A percentile compares a stretch with the other conserved stretches of the same genome.
Evolutionary conservation across 2,797 vertebrate genomes (phyloP).

Genomic region (Sebastes steindachneri): DNA sequence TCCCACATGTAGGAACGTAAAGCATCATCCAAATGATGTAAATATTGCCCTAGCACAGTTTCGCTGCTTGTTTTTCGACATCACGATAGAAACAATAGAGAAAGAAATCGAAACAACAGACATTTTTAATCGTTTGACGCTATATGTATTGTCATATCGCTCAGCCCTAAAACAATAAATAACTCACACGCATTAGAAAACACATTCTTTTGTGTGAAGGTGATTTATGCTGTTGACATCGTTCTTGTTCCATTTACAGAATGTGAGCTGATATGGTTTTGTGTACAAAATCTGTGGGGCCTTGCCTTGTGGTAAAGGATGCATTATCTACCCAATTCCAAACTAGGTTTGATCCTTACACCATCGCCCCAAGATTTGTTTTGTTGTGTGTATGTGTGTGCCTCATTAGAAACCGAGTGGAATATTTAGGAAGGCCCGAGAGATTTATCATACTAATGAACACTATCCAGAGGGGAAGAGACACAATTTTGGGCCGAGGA

Average conservation of each 20-base stretch:
- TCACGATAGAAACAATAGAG: not conserved
- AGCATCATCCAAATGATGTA: not conserved
- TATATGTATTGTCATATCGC: not conserved
- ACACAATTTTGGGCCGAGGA: conserved; percentile 30
- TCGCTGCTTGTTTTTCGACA: not conserved
- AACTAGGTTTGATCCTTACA: conserved; percentile 36
- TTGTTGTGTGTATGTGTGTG: conserved; percentile 27
- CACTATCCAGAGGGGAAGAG: conserved; percentile 49
- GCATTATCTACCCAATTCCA: conserved; percentile 31
- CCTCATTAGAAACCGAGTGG: conserved; percentile 58
- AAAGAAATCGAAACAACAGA: not conserved
- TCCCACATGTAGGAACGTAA: not conserved
- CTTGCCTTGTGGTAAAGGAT: conserved; percentile 25
- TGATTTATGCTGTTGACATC: not conserved
- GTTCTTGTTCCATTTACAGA: conserved; percentile 3
- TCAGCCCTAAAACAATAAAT: not conserved
- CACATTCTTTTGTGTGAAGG: not conserved
- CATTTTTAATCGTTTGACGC: too few species aligned
- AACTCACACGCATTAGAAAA: not conserved
- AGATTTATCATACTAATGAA: conserved; percentile 73
- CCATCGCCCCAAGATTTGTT: conserved; percentile 46
- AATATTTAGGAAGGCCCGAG: conserved; percentile 58
- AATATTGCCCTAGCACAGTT: not conserved
- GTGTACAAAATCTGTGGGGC: conserved; percentile 10
- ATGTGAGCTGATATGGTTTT: conserved; percentile 3